A percentile compares a stretch with the other conserved stretches of the same genome.
phyloP scores from a whole-genome alignment of 2,113 vertebrate species.

The Uria aalge region DNA sequence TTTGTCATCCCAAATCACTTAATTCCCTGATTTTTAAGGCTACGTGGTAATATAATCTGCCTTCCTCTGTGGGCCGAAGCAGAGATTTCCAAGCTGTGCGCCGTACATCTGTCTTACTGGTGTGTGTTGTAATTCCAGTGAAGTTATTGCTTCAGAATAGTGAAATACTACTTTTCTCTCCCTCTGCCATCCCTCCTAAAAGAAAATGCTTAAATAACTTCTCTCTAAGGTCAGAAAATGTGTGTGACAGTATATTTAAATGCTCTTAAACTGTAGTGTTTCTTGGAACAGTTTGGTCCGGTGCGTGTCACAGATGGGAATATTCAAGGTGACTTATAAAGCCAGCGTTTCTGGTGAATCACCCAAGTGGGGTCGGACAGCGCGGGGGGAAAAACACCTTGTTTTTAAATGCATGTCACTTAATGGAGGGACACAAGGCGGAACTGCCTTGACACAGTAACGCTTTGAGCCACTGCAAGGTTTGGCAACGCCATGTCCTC shows the following conservation, averaged over 20 bases:
- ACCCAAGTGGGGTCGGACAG: not conserved
- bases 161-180: not conserved
- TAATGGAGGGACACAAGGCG: not conserved
- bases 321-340: not conserved
- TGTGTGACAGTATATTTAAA: not conserved
- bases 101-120: not conserved
- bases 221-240: not conserved
- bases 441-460: not conserved
- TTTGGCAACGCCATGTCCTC: rapidly evolving
- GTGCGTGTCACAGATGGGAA: not conserved
- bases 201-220: not conserved
- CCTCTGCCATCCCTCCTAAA: not conserved
- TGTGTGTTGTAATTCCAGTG: not conserved
- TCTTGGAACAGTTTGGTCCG: not conserved
- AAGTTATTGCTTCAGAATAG: not conserved
- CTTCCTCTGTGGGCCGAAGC: not conserved
- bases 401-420: not conserved
- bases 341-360: not conserved
- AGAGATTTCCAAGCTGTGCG: not conserved
- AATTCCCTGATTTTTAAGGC: not conserved
- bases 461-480: not conserved
- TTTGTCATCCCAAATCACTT: not conserved
- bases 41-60: not conserved
- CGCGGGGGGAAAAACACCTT: rapidly evolving
- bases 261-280: not conserved